These are phyloP conservation scores for Odocoileus hemionus DNA, from an alignment of 2,113 vertebrate species.

Conservation along the genomic window DNA sequence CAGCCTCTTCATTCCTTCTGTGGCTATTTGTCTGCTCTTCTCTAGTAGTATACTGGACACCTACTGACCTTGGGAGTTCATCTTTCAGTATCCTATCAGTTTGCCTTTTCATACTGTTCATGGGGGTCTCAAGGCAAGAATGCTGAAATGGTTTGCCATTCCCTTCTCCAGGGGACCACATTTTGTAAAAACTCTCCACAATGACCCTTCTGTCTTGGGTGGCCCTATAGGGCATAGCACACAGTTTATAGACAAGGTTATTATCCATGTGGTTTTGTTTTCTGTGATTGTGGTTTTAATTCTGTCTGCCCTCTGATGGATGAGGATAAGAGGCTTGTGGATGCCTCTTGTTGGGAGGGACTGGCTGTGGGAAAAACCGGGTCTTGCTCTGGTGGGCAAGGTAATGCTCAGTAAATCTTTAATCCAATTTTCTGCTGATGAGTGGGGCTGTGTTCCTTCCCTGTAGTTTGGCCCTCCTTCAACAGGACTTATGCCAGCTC, in stretches of 20 bases:
- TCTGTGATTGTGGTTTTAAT: neutral
- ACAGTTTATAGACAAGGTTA: neutral
- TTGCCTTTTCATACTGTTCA: neutral
- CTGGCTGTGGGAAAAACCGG: neutral
- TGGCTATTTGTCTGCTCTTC: neutral
- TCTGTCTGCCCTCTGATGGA: neutral
- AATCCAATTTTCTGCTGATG: neutral
- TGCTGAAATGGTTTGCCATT: neutral
- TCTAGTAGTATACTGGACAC: neutral
- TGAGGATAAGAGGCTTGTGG: neutral
- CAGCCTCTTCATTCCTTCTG: neutral
- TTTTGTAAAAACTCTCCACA: neutral
- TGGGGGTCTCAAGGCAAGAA: neutral
- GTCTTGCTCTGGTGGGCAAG: neutral
- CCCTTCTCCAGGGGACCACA: neutral
- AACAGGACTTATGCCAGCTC: neutral
- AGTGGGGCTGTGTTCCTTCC: neutral
- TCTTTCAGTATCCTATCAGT: neutral
- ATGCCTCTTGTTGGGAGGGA: neutral
- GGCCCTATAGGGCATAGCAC: neutral
- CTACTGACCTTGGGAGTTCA: neutral
- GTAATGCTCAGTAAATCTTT: neutral
- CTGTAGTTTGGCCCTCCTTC: neutral
- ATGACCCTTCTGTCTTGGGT: neutral
- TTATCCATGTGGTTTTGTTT: neutral